Evolutionary conservation across 2,888 invertebrate species (phyloP), one percentile per base, ranked within the genome.

Genomic region (Sesamia inferens): DNA sequence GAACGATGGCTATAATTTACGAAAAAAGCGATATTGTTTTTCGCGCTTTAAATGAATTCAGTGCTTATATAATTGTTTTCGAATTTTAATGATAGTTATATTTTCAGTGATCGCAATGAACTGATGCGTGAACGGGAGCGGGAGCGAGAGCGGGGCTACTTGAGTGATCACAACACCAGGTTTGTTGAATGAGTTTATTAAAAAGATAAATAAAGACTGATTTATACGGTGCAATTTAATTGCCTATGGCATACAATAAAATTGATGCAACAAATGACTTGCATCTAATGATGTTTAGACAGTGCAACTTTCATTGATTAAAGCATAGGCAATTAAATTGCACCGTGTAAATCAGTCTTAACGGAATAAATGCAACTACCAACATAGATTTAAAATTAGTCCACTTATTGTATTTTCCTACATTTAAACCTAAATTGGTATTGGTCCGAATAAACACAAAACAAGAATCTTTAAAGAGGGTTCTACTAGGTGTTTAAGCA

Each of bases 81-180:
- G 8, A 54, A 48, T 48, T 44, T 44, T 63, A 55, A 74, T 19
- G 0, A 13, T 47, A 72, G 5, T 44, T 47, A n/a, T 67, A 39
- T 75, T 91, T 92, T 73, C 84, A 97, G 98, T 92, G 99, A 99
- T 94, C 97, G 98, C 84, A 98, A 98, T 92, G 98, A 98, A 94
- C 95, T 98, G 85, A 97, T 98, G 90, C 95, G 98, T 77, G 98
- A 98, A 90, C 97, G 98, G 68, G 98, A 98, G 81, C 92, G 97
- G 39, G 97, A 97, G 82, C 93, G 95, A 61, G 97, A 87, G 76
- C 90, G 97, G 61, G 98, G 98, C 79, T 98, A 98, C 91, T 96
- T 98, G 82, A 98, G 98, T 90, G 98, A 98, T 92, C 98, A 98
- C 89, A 98, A 98, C 92, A 97, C 98, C 80, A 97, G 98, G 97